A percentile compares a stretch with the other conserved stretches of the same genome.
Conservation (phyloP, 2,888 invertebrate genomes). For the Leptopilina drosophilae region DNA sequence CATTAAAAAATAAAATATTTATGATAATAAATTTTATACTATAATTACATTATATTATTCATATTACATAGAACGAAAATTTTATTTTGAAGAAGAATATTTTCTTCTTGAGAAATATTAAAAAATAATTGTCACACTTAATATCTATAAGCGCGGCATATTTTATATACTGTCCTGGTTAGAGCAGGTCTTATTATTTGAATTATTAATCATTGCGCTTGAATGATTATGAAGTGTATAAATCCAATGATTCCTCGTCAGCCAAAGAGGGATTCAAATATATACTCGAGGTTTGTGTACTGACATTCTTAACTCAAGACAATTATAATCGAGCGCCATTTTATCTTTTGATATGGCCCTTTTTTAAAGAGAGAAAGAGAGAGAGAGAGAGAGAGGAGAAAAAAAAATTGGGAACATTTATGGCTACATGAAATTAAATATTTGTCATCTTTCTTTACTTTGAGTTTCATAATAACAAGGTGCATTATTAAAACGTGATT, state of each 20-base stretch:
- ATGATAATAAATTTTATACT: too few species aligned
- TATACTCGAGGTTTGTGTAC: constrained; percentile 30
- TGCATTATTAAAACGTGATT: background rate
- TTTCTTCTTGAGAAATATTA: background rate
- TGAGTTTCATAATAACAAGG: background rate
- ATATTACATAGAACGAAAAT: too few species aligned
- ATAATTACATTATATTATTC: too few species aligned
- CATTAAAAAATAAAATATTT: too few species aligned
- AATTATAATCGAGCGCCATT: constrained; percentile 11
- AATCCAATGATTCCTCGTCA: constrained; percentile 35
- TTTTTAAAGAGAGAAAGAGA: background rate
- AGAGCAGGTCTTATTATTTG: constrained; percentile 16
- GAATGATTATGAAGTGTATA: constrained; percentile 21
- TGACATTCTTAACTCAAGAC: constrained; percentile 22
- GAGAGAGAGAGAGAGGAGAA: too few species aligned
- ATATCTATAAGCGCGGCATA: background rate
- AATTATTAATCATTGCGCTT: constrained; percentile 43
- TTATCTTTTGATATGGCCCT: constrained; percentile 16
- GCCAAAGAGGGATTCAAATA: constrained; percentile 21
- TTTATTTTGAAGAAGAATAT: background rate
- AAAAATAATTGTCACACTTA: background rate
- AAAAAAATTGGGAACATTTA: background rate
- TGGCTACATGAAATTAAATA: background rate
- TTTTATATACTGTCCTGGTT: constrained; percentile 19
- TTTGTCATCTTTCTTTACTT: background rate